These are phyloP conservation scores for Gobius niger DNA, from an alignment of 2,113 vertebrate genomes.

Conservation along the genomic window DNA sequence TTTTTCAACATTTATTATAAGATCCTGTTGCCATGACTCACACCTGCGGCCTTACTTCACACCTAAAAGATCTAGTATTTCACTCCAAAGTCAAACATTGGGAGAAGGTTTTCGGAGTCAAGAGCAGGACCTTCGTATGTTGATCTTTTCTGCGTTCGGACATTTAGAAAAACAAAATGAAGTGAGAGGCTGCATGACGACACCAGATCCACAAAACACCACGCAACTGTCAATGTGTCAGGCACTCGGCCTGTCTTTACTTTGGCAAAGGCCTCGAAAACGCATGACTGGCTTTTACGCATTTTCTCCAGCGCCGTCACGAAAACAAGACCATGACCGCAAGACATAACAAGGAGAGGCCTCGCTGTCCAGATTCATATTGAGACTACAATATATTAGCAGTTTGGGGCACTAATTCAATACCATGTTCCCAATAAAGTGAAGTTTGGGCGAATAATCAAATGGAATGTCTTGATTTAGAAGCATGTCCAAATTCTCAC, in stretches of 20 bases:
- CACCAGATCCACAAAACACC: constrained; percentile 65
- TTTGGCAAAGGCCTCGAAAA: constrained; percentile 59
- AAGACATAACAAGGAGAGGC: constrained; percentile 43
- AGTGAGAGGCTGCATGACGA: constrained; percentile 64
- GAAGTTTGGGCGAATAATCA: constrained; percentile 14
- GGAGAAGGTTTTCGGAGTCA: constrained; percentile 15
- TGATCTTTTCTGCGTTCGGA: constrained; percentile 65
- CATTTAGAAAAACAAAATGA: constrained; percentile 66
- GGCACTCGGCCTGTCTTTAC: constrained; percentile 62
- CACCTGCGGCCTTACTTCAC: constrained; percentile 43
- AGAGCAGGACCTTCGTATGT: constrained; percentile 53
- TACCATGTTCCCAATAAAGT: constrained; percentile 37
- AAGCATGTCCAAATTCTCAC: too few species aligned
- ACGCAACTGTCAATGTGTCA: constrained; percentile 63
- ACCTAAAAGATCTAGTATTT: constrained; percentile 34
- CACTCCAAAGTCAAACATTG: constrained; percentile 13
- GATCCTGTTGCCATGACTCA: constrained; percentile 1
- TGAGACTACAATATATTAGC: constrained; percentile 38
- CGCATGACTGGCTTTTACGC: constrained; percentile 50
- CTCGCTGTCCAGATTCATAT: constrained; percentile 42
- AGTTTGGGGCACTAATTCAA: constrained; percentile 20
- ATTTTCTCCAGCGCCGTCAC: constrained; percentile 65
- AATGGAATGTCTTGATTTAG: too few species aligned
- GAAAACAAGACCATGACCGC: constrained; percentile 21
- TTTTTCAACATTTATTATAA: not conserved